phyloP scores from a whole-genome alignment of 2,888 invertebrate species.

The Meloe dianella region DNA sequence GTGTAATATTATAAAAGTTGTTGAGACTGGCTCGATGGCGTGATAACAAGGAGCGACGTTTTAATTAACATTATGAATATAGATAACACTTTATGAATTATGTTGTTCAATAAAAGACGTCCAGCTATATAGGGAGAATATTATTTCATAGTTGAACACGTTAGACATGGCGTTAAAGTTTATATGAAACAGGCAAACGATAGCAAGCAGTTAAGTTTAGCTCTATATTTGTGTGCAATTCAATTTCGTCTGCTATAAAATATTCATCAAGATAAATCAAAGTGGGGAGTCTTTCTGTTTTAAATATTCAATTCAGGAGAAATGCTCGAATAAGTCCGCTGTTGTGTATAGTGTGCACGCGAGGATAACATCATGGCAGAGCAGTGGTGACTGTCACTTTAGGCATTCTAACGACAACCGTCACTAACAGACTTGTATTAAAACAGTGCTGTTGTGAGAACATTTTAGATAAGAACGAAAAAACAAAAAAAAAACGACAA shows the following conservation, averaged over 20 bases:
- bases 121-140: constrained; percentile 9
- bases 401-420: constrained; percentile 38
- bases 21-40: constrained; percentile 21
- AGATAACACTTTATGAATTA: constrained; percentile 42
- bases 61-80: constrained; percentile 47
- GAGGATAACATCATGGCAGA: constrained; percentile 28
- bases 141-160: constrained; percentile 25
- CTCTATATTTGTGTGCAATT: constrained; percentile 22
- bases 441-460: constrained; percentile 38
- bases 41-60: constrained; percentile 42
- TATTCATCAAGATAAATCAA: constrained; percentile 39
- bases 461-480: constrained; percentile 31
- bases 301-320: constrained; percentile 30
- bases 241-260: constrained; percentile 37
- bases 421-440: constrained; percentile 44
- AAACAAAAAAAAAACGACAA: constrained; percentile 22
- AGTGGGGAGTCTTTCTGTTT: constrained; percentile 36
- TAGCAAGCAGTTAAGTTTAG: background rate
- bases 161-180: constrained; percentile 12
- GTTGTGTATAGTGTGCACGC: constrained; percentile 20
- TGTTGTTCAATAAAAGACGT: constrained; percentile 40
- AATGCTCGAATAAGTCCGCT: constrained; percentile 32
- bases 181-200: constrained; percentile 17
- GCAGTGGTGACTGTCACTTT: constrained; percentile 41
- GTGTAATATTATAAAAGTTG: constrained; percentile 30